These are phyloP conservation scores for Spisula solida DNA, from an alignment of 2,888 invertebrate genomes.

Conservation along the genomic window DNA sequence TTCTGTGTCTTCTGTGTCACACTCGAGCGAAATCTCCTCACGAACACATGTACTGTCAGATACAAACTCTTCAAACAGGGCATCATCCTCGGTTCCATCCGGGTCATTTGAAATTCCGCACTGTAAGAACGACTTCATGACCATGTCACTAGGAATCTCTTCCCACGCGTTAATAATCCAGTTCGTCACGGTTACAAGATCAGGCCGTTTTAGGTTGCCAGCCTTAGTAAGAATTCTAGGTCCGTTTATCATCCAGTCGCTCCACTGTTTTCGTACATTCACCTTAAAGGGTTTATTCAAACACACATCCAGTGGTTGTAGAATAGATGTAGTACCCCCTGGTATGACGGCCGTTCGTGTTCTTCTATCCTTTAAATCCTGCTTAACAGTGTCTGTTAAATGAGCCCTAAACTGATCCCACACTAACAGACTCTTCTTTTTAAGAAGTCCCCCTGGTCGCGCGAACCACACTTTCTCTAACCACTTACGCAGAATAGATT, in stretches of 20 bases:
- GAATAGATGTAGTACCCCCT: conserved; percentile 57
- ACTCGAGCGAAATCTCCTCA: no score
- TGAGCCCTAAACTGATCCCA: conserved; percentile 63
- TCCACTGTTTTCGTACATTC: conserved; percentile 37
- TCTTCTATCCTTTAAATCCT: not conserved
- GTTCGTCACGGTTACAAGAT: conserved; percentile 37
- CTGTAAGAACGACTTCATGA: conserved; percentile 44
- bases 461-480: conserved; percentile 57
- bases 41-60: no score
- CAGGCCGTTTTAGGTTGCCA: conserved; percentile 53
- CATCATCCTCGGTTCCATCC: no score
- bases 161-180: conserved; percentile 39
- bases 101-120: conserved; percentile 31
- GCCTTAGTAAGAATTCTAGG: conserved; percentile 20
- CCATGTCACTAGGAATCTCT: conserved; percentile 33
- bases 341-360: conserved; percentile 56
- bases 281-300: conserved; percentile 59
- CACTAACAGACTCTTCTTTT: conserved; percentile 51
- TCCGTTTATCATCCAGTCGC: conserved; percentile 47
- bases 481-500: conserved; percentile 44
- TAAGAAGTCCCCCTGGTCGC: conserved; percentile 57
- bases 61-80: no score
- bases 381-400: conserved; percentile 32
- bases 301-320: conserved; percentile 62
- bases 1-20: no score